Evolutionary conservation across 2,113 vertebrate species (phyloP).

Genomic region (Vidua chalybeata): DNA sequence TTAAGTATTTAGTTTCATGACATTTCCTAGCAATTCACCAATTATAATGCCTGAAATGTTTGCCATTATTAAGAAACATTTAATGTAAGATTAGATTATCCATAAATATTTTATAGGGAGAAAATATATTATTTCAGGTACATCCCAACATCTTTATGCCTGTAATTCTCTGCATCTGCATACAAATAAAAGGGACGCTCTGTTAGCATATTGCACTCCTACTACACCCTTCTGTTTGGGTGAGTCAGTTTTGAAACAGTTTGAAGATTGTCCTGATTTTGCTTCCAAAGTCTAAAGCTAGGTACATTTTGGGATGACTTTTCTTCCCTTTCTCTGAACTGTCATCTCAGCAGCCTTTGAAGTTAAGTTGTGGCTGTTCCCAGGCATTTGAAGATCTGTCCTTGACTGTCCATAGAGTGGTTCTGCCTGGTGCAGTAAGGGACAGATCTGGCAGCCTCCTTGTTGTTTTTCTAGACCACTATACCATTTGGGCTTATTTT

Average conservation of each 20-base stretch:
- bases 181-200: background rate
- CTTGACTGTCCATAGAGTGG: accelerated
- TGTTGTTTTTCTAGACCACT: background rate
- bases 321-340: background rate
- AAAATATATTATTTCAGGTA: slow-evolving; percentile 18
- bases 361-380: background rate
- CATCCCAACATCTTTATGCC: background rate
- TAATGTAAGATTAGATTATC: slow-evolving; percentile 4
- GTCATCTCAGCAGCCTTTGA: background rate
- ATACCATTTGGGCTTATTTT: background rate
- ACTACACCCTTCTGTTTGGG: background rate
- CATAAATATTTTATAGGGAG: slow-evolving; percentile 46
- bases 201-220: background rate
- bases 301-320: background rate
- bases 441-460: background rate
- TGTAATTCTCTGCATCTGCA: slow-evolving; percentile 14
- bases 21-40: slow-evolving; percentile 7
- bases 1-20: slow-evolving; percentile 36
- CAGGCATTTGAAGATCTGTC: background rate
- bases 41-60: background rate
- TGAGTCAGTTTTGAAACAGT: background rate
- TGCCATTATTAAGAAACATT: slow-evolving; percentile 44
- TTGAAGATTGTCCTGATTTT: background rate
- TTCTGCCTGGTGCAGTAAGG: background rate
- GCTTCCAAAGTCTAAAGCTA: background rate